phyloP scores from a whole-genome alignment of 2,888 invertebrate species.

The Lithophane ornitopus region DNA sequence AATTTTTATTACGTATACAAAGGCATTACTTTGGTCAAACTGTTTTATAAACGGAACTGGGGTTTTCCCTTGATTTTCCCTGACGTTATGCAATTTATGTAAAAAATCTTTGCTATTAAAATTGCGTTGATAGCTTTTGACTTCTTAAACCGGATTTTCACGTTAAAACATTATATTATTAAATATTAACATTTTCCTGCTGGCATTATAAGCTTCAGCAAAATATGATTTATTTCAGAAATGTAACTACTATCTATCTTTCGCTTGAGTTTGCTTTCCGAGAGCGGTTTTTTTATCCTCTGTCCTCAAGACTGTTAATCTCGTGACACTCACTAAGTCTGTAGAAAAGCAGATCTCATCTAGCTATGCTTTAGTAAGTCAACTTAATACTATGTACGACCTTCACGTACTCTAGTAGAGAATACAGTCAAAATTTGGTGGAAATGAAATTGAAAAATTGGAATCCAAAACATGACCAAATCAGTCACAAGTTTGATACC shows the following conservation, averaged over 20 bases:
- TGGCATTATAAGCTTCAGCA: neutral
- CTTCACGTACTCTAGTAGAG: neutral
- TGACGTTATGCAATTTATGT: neutral
- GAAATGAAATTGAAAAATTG: neutral
- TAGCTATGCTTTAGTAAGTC: neutral
- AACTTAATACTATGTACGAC: neutral
- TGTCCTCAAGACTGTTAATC: neutral
- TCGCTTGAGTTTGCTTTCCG: neutral
- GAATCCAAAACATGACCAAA: neutral
- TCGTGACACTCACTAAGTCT: neutral
- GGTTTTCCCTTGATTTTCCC: constrained; percentile 36
- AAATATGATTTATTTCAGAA: neutral
- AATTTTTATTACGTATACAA: constrained; percentile 37
- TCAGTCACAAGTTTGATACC: neutral
- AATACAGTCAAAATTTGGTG: neutral
- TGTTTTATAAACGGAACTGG: constrained; percentile 6
- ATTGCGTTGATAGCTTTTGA: neutral
- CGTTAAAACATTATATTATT: neutral
- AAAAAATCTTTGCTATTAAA: constrained; percentile 6
- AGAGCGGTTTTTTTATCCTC: neutral
- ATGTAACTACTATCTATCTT: neutral
- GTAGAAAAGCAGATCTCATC: neutral
- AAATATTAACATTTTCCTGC: neutral
- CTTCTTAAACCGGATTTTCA: constrained; percentile 19
- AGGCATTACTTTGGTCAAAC: neutral